Base-by-base conservation (phyloP, 2,888 invertebrate genomes). In the Papilio demoleus region DNA sequence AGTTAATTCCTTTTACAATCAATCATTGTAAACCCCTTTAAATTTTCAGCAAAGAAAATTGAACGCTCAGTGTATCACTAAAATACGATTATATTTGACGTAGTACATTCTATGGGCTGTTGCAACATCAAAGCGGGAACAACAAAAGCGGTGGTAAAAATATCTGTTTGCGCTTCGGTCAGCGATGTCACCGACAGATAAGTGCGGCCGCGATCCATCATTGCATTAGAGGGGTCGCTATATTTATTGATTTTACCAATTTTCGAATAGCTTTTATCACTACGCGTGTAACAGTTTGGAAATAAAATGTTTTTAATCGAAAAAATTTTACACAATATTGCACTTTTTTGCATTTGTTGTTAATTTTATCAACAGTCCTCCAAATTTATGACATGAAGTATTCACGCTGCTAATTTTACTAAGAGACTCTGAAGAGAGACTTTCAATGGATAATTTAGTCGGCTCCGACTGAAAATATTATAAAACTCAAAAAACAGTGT, bases 141-240 rank as follows among this genome's bases (percentile, higher is more conserved):
- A 71, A 74, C 75, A 81, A 81, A 79, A 77, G 78, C 75, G 74
- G 75, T 72, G 74, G 74, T 75, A 75, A 73, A 77, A 76, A 64
- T 77, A 76, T 76, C 75, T 77, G 76, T 81, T 80, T 77, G 73
- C 72, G 70, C 73, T 68, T 31, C 77, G 81, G 82, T 79, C 82
- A 83, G 81, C 79, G 88, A 90, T 88, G 88, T 87, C 86, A 80
- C 81, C 76, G 75, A 75, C 79, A 87, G 90, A 89, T 90, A 90
- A 87, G 85, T 83, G 82, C 71, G 71, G 64, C 72, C 72, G 74
- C 84, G 79, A 90, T 90, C 88, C 86, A 88, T 90, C 90, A 90
- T 83, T 86, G 86, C 81, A 88, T 87, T 88, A 88, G 81, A 81
- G 87, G 88, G 88, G 87, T 78, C 79, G 80, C 75, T 77, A 80